Evolutionary conservation across 1,140 invertebrate genomes (phyloP), one percentile per base, ranked within the genome.

Genomic region (Bombus impatiens): DNA sequence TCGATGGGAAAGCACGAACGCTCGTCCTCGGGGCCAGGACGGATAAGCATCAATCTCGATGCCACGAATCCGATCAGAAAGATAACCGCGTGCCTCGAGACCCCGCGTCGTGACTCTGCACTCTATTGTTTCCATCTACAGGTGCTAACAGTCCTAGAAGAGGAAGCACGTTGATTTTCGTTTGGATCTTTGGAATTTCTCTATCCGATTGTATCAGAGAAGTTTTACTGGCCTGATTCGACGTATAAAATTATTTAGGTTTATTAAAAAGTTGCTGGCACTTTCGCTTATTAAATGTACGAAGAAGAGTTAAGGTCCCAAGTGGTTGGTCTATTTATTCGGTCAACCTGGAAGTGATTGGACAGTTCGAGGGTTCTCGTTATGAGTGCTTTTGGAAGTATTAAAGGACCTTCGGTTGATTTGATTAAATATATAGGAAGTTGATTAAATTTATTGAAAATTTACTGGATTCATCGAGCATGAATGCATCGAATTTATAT

Each of bases 31-130:
- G 22, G 37, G 37, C 47, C 47, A n/a, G 6, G 70, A 3, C 12
- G 65, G 88, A 89, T 89, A 89, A 72, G 18, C 53, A 84, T 87
- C 87, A 44, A 53, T 57, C 71, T 76, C 44, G n/a, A 70, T 57
- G 22, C n/a, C 47, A 44, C 44, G 15, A 40, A 75, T 42, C 47
- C 35, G 82, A 79, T 79, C 47, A 44, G 35, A 28, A 40, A n/a
- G 79, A 75, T 82, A 62, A 75, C 70, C 77, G 28, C 15, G 44
- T 28, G 0, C n/a, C 28, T 77, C 72, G n/a, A 25, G 40, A 22
- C 32, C 13, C 6, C 22, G 57, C 13, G 22, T 82, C 71, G 70
- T 62, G 40, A 78, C 82, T 68, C 40, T n/a, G 10, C 44, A 53
- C 40, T n/a, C 75, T 53, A 59, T 78, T 77, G 75, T 78, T 28